phyloP scores from a whole-genome alignment of 2,113 vertebrate species.

The Pomatorhinus ruficollis region DNA sequence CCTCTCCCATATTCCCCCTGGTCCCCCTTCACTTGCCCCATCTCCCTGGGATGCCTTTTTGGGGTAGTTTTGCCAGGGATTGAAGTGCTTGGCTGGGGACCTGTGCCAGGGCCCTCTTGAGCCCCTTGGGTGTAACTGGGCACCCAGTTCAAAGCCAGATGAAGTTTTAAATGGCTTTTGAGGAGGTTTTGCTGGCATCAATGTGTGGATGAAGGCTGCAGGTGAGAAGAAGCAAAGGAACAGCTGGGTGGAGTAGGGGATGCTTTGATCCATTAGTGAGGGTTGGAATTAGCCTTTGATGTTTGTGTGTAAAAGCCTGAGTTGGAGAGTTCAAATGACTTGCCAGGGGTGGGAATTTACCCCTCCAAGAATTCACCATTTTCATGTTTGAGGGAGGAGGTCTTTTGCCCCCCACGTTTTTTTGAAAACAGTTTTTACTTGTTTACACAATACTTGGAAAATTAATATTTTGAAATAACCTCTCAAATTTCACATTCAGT shows the following conservation, averaged over 20 bases:
- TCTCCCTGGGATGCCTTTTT: neutral
- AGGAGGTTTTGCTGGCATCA: neutral
- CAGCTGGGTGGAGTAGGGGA: neutral
- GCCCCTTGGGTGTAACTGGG: neutral
- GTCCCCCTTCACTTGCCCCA: neutral
- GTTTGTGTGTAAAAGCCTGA: neutral
- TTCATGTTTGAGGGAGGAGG: neutral
- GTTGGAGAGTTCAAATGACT: neutral
- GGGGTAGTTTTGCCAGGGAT: neutral
- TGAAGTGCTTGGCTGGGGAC: no score
- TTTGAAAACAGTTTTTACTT: neutral
- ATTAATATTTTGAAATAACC: neutral
- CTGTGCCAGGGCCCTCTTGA: neutral
- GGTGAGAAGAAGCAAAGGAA: neutral
- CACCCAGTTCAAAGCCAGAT: neutral
- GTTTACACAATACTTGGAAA: neutral
- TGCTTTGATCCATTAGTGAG: neutral
- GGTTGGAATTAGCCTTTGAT: neutral
- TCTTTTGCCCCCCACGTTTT: neutral
- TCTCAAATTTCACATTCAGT: neutral
- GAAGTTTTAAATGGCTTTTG: neutral
- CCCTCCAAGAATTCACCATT: neutral
- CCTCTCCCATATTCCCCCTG: neutral
- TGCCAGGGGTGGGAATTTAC: neutral
- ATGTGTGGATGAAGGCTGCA: neutral